Percentiles rank a stretch among this genome's conserved stretches.
Conservation (phyloP, 2,888 invertebrate genomes). For the Archaeoteleia sp. region DNA sequence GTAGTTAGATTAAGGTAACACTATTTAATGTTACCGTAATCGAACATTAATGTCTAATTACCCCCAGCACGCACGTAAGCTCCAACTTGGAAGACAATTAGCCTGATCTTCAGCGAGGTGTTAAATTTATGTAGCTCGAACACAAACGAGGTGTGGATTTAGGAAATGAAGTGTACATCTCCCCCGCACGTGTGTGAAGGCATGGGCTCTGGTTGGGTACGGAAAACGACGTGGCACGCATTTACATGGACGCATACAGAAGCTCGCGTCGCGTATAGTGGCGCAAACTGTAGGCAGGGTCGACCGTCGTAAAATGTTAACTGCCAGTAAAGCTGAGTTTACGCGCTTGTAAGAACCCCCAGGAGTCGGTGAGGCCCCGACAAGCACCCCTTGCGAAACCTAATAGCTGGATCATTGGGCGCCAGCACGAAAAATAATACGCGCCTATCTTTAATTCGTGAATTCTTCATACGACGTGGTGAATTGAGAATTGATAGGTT, state of each 20-base stretch:
- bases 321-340: constrained; percentile 74
- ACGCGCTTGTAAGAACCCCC: constrained; percentile 74
- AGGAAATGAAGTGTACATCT: constrained; percentile 31
- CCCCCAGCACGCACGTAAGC: constrained; percentile 4
- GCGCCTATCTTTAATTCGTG: constrained; percentile 23
- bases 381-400: constrained; percentile 62
- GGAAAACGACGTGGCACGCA: constrained; percentile 13
- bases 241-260: too few relatives aligned
- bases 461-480: neutral
- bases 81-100: constrained; percentile 60
- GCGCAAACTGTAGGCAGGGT: constrained; percentile 43
- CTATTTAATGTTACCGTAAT: too few relatives aligned
- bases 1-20: too few relatives aligned
- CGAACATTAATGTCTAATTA: constrained; percentile 13
- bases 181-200: constrained; percentile 13
- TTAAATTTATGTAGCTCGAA: constrained; percentile 63
- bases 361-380: constrained; percentile 58
- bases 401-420: constrained; percentile 71
- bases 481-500: neutral
- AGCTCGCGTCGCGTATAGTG: constrained; percentile 10
- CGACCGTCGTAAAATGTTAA: constrained; percentile 74
- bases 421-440: constrained; percentile 26
- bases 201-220: constrained; percentile 26
- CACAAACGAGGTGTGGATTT: constrained; percentile 55
- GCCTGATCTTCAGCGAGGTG: constrained; percentile 60